phyloP scores from a whole-genome alignment of 2,888 invertebrate genomes.

The Oligia strigilis region DNA sequence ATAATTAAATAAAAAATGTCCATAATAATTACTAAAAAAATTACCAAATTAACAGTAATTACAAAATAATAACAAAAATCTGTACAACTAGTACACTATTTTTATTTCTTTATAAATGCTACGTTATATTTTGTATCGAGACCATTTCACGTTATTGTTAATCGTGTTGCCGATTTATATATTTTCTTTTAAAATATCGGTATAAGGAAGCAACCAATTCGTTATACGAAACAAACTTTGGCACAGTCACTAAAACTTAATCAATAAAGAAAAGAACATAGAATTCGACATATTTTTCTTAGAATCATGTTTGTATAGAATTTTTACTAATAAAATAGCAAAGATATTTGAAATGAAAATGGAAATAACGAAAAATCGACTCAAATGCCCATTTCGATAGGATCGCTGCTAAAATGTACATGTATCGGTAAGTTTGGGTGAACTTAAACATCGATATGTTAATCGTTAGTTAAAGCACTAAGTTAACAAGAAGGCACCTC shows the following conservation, averaged over 20 bases:
- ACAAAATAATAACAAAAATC: slow-evolving; percentile 71
- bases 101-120: slow-evolving; percentile 74
- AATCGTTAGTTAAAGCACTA: slow-evolving; percentile 58
- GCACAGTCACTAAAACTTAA: slow-evolving; percentile 60
- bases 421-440: slow-evolving; percentile 64
- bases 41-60: slow-evolving; percentile 70
- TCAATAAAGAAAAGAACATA: slow-evolving; percentile 40
- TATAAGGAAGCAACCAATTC: slow-evolving; percentile 48
- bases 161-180: slow-evolving; percentile 47
- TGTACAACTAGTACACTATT: slow-evolving; percentile 71
- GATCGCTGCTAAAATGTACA: slow-evolving; percentile 70
- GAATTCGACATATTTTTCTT: slow-evolving; percentile 26
- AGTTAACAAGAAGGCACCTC: slow-evolving; percentile 68
- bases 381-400: slow-evolving; percentile 58
- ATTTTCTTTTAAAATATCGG: slow-evolving; percentile 45
- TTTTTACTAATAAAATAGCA: slow-evolving; percentile 12
- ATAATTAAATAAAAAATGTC: slow-evolving; percentile 57
- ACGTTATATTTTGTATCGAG: slow-evolving; percentile 64
- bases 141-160: slow-evolving; percentile 66
- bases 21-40: slow-evolving; percentile 48
- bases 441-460: slow-evolving; percentile 53
- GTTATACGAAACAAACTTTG: slow-evolving; percentile 61
- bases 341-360: slow-evolving; percentile 20
- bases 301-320: background rate
- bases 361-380: slow-evolving; percentile 65